These are phyloP conservation scores for Caenorhabditis sp. DNA, from an alignment of 2,888 invertebrate genomes.

Conservation along the genomic window DNA sequence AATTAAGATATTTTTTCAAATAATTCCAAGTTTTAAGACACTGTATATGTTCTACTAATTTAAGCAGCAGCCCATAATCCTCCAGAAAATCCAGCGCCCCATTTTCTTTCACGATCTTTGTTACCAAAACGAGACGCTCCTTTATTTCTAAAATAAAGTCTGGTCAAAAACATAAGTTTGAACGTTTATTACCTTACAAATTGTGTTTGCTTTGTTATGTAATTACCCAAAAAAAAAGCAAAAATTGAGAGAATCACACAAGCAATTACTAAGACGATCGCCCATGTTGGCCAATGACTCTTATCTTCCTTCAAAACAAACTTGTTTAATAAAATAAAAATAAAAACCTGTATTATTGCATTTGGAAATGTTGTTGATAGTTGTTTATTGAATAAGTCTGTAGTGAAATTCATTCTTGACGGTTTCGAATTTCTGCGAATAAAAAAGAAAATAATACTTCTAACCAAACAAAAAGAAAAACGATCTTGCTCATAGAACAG, in stretches of 20 bases:
- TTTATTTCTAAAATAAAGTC: slow-evolving; percentile 57
- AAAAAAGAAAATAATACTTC: slow-evolving; percentile 21
- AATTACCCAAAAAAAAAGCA: slow-evolving; percentile 74
- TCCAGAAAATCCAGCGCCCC: slow-evolving; percentile 76
- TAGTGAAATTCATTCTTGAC: slow-evolving; percentile 25
- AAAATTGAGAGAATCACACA: slow-evolving; percentile 70
- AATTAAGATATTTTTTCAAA: no score
- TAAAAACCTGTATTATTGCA: no score
- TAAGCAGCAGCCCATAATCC: slow-evolving; percentile 74
- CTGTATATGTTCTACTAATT: no score
- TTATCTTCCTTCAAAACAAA: slow-evolving; percentile 54
- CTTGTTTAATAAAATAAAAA: not conserved
- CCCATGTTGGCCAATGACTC: slow-evolving; percentile 75
- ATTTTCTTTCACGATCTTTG: slow-evolving; percentile 65
- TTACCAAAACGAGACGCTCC: slow-evolving; percentile 24
- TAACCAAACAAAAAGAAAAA: slow-evolving; percentile 53
- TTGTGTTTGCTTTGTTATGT: slow-evolving; percentile 68
- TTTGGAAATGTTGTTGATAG: slow-evolving; percentile 14
- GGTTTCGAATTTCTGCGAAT: slow-evolving; percentile 48
- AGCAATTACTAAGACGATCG: slow-evolving; percentile 69
- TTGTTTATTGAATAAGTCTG: slow-evolving; percentile 22
- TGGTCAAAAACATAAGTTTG: no score
- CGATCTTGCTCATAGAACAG: slow-evolving; percentile 40
- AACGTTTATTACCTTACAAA: slow-evolving; percentile 60
- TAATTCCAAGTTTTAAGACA: no score